Conservation (phyloP, 2,113 vertebrate species). For the Pica pica region DNA sequence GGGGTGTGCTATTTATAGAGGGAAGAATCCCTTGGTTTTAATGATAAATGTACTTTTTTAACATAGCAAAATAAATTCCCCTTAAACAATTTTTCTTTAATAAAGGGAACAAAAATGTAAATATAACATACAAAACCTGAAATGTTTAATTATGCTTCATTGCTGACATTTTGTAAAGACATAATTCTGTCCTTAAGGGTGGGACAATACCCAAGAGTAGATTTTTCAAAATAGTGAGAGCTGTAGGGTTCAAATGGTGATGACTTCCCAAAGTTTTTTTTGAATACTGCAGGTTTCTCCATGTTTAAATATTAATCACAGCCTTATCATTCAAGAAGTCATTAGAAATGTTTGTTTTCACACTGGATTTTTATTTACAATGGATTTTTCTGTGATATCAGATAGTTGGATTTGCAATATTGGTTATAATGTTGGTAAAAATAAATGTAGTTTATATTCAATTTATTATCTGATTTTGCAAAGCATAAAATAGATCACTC, state of each 20-base stretch:
- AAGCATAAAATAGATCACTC: not conserved
- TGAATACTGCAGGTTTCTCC: not conserved
- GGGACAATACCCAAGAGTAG: not conserved
- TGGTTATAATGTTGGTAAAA: not conserved
- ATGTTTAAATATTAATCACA: not conserved
- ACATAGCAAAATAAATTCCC: not conserved
- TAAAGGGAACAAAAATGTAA: not conserved
- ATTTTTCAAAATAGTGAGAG: not conserved
- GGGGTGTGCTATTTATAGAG: not conserved
- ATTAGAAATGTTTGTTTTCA: not conserved
- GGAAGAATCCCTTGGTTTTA: not conserved
- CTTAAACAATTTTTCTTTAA: not conserved
- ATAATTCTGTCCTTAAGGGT: not conserved
- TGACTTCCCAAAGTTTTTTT: not conserved
- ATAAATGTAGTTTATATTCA: not conserved
- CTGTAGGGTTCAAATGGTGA: not conserved
- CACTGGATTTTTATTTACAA: not conserved
- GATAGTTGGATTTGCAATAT: not conserved
- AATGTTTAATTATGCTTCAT: not conserved
- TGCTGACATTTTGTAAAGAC: not conserved
- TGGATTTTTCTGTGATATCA: not conserved
- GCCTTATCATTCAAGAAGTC: not conserved
- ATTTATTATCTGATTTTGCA: not conserved
- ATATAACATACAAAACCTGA: not conserved
- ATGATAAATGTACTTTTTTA: not conserved